A percentile compares a stretch with the other conserved stretches of the same genome.
phyloP scores from a whole-genome alignment of 2,113 vertebrate species.

The Epinephelus lanceolatus region DNA sequence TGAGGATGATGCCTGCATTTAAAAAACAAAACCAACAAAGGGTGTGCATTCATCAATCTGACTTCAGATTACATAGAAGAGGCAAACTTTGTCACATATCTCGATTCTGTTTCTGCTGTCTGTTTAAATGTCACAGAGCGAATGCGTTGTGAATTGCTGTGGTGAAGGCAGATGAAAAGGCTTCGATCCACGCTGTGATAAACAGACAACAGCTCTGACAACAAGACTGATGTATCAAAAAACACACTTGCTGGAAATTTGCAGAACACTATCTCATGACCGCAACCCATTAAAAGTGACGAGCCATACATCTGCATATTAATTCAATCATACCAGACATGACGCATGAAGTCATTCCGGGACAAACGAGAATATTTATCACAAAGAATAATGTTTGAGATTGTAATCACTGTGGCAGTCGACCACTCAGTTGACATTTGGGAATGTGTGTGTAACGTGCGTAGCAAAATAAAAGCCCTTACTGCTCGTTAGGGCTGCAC shows the following conservation, averaged over 20 bases:
- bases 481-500: too few species aligned
- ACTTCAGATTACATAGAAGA: background rate
- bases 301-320: slow-evolving; percentile 16
- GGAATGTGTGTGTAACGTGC: background rate
- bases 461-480: background rate
- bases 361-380: slow-evolving; percentile 36
- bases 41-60: background rate
- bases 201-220: background rate
- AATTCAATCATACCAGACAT: slow-evolving; percentile 9
- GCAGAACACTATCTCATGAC: slow-evolving; percentile 21
- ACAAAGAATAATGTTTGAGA: background rate
- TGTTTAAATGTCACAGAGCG: background rate
- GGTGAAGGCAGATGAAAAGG: background rate
- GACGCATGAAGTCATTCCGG: background rate
- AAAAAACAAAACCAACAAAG: background rate
- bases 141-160: background rate
- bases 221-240: background rate
- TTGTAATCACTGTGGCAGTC: background rate
- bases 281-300: slow-evolving; percentile 10
- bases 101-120: background rate
- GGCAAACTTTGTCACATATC: background rate
- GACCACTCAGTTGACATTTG: background rate
- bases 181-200: background rate
- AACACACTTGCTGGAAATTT: background rate
- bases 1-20: too few species aligned